phyloP scores from a whole-genome alignment of 2,888 invertebrate genomes.

The Melitaea athalia region DNA sequence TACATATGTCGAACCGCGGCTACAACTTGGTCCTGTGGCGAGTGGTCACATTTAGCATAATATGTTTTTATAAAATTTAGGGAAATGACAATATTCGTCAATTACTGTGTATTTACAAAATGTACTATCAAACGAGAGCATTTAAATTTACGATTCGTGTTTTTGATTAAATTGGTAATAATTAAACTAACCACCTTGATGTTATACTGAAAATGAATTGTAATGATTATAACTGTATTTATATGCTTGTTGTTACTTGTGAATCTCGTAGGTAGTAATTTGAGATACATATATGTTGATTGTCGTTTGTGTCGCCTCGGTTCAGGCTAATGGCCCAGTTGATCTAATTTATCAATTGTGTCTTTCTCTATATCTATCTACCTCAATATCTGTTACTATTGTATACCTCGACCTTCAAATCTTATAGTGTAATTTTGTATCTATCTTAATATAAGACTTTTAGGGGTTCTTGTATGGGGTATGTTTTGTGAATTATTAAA shows the following conservation, averaged over 20 bases:
- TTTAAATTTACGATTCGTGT: constrained; percentile 2
- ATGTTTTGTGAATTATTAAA: constrained; percentile 81
- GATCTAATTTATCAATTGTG: constrained; percentile 44
- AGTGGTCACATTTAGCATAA: constrained; percentile 25
- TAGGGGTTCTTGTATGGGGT: constrained; percentile 77
- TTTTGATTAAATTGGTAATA: constrained; percentile 13
- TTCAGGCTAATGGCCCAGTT: constrained; percentile 46
- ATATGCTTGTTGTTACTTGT: constrained; percentile 48
- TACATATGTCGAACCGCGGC: constrained; percentile 65
- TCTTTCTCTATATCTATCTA: constrained; percentile 52
- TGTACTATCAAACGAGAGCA: not conserved
- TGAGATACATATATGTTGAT: constrained; percentile 29
- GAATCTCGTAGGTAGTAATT: constrained; percentile 68
- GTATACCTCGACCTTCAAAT: constrained; percentile 63
- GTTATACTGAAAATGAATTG: constrained; percentile 12
- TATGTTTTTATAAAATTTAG: constrained; percentile 47
- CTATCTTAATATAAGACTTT: constrained; percentile 76
- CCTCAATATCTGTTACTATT: constrained; percentile 73
- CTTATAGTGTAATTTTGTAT: constrained; percentile 78
- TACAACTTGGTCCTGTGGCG: constrained; percentile 41
- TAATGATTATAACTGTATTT: constrained; percentile 33
- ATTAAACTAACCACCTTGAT: constrained; percentile 12
- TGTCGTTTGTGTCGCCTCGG: constrained; percentile 64
- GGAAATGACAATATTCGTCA: constrained; percentile 74
- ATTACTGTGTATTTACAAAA: constrained; percentile 57